Conservation (phyloP, 1,140 invertebrate species). For the Babylonia areolata region DNA sequence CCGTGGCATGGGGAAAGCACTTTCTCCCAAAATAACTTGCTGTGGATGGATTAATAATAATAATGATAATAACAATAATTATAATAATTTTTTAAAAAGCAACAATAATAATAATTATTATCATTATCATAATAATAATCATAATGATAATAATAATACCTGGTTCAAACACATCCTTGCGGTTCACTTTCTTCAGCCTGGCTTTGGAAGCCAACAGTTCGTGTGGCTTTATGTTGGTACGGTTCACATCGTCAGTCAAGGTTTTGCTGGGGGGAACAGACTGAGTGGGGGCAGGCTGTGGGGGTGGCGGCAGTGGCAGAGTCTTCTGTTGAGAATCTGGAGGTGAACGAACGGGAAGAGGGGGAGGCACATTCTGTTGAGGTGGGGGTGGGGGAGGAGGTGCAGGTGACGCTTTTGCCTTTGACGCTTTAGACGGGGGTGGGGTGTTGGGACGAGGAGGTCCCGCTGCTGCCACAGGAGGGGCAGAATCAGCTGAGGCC, state of each 20-base stretch:
- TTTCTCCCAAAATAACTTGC: too few relatives aligned
- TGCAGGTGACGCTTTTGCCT: not conserved
- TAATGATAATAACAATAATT: too few relatives aligned
- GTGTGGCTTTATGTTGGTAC: not conserved
- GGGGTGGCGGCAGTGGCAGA: not conserved
- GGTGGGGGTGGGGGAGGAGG: not conserved
- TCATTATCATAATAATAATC: too few relatives aligned
- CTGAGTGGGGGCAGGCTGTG: not conserved
- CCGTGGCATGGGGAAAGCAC: too few relatives aligned
- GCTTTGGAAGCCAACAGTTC: constrained; percentile 14
- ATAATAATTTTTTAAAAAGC: too few relatives aligned
- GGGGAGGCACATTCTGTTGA: not conserved
- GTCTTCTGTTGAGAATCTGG: not conserved
- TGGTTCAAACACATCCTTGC: constrained; percentile 27
- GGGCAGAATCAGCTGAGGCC: not conserved
- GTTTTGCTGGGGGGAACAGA: not conserved
- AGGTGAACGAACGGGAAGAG: not conserved
- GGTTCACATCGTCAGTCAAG: not conserved
- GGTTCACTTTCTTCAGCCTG: constrained; percentile 26
- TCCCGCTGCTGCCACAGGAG: too few relatives aligned
- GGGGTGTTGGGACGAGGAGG: not conserved
- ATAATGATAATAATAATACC: not conserved
- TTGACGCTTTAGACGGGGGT: not conserved
- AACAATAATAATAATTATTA: too few relatives aligned
- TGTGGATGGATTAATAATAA: too few relatives aligned